These are phyloP conservation scores for Macrophya annulata DNA, from an alignment of 2,888 invertebrate genomes.

Conservation along the genomic window DNA sequence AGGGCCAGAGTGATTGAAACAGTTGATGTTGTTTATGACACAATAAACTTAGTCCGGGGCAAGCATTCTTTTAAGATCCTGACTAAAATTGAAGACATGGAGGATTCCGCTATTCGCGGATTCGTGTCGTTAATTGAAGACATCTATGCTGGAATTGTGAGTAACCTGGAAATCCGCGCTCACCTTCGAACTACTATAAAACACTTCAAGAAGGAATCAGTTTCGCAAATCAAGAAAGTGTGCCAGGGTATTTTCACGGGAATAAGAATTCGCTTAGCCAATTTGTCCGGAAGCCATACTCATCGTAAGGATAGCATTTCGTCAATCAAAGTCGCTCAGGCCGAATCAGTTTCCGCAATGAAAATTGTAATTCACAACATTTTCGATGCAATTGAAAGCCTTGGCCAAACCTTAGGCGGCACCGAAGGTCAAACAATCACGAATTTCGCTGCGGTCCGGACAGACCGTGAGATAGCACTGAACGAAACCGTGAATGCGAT, in stretches of 20 bases:
- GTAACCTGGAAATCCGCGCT: neutral
- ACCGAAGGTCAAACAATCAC: neutral
- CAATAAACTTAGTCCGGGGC: neutral
- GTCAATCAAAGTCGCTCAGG: neutral
- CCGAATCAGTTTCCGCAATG: neutral
- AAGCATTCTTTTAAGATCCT: neutral
- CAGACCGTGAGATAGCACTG: neutral
- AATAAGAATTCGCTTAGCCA: neutral
- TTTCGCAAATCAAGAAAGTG: neutral
- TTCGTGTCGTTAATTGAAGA: neutral
- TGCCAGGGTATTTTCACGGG: neutral
- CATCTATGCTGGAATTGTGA: neutral
- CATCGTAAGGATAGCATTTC: neutral
- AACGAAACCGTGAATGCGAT: neutral
- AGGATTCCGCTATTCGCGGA: neutral
- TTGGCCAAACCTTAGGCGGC: neutral
- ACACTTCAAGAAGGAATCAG: neutral
- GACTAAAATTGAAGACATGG: neutral
- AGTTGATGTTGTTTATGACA: neutral
- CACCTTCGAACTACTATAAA: neutral
- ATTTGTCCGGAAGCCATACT: neutral
- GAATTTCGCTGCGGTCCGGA: neutral
- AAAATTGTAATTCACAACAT: neutral
- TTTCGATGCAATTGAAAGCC: neutral
- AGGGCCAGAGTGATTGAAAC: neutral